These are phyloP conservation scores for Seira ritae DNA, from an alignment of 2,888 invertebrate genomes.

Conservation along the genomic window DNA sequence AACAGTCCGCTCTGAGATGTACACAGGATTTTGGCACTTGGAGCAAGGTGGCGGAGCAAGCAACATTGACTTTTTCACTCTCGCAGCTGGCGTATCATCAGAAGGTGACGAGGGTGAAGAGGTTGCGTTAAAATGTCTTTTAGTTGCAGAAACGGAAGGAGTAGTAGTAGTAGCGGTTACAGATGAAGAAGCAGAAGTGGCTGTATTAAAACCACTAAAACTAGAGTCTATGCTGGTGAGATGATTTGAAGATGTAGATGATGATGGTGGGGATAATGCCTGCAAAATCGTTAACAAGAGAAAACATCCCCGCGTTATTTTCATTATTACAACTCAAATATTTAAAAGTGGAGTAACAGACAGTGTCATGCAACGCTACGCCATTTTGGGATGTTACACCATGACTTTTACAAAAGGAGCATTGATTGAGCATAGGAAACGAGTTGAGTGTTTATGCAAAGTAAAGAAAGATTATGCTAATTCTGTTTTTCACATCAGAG, in stretches of 20 bases:
- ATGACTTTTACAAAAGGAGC: too few species aligned
- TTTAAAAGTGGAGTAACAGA: too few species aligned
- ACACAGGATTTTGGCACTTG: slow-evolving; percentile 71
- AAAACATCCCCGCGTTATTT: slow-evolving; percentile 24
- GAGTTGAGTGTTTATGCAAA: too few species aligned
- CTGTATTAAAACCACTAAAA: background rate
- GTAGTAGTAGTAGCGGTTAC: background rate
- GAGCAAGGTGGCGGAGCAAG: slow-evolving; percentile 65
- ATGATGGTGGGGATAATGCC: slow-evolving; percentile 4
- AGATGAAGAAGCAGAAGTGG: slow-evolving; percentile 37
- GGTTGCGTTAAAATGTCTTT: slow-evolving; percentile 35
- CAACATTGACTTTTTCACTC: slow-evolving; percentile 63
- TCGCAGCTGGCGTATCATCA: background rate
- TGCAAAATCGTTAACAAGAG: slow-evolving; percentile 26
- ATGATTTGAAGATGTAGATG: slow-evolving; percentile 22
- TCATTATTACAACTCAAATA: too few species aligned
- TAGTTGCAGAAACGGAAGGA: slow-evolving; percentile 41
- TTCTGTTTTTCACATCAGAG: too few species aligned
- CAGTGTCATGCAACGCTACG: too few species aligned
- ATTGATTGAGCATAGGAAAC: too few species aligned
- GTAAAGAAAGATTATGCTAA: too few species aligned
- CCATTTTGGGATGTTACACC: too few species aligned
- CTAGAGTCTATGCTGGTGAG: slow-evolving; percentile 28
- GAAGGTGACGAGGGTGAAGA: background rate
- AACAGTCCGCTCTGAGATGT: slow-evolving; percentile 69